These are phyloP conservation scores for Ara ararauna DNA, from an alignment of 2,797 vertebrate genomes.

Conservation along the genomic window DNA sequence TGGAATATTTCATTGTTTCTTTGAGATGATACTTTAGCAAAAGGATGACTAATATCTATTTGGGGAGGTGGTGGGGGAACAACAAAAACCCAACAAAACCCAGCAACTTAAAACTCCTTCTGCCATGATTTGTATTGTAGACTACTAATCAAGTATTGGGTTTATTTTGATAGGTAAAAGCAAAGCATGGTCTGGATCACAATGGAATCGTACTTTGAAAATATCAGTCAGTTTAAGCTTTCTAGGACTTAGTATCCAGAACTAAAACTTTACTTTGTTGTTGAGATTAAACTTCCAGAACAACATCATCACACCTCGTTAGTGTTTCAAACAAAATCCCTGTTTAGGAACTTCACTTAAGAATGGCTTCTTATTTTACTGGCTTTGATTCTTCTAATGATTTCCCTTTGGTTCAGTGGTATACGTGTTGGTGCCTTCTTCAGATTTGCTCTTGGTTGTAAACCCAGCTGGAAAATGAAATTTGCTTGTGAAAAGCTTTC, in stretches of 20 bases:
- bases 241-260: not conserved
- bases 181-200: not conserved
- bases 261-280: not conserved
- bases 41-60: not conserved
- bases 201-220: not conserved
- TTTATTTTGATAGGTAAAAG: not conserved
- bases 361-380: not conserved
- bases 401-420: not conserved
- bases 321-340: not conserved
- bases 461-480: not conserved
- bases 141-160: not conserved
- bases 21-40: not conserved
- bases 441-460: not conserved
- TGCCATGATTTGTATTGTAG: not conserved
- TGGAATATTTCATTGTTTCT: not conserved
- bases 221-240: not conserved
- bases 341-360: not conserved
- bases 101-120: not conserved
- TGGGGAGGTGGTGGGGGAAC: not conserved
- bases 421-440: not conserved
- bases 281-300: not conserved
- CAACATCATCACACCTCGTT: not conserved
- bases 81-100: not conserved
- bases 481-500: not conserved
- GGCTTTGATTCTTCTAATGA: not conserved